Evolutionary conservation across 2,888 invertebrate genomes (phyloP), one percentile per base, ranked within the genome.

Genomic region (Hydropsyche betteni): DNA sequence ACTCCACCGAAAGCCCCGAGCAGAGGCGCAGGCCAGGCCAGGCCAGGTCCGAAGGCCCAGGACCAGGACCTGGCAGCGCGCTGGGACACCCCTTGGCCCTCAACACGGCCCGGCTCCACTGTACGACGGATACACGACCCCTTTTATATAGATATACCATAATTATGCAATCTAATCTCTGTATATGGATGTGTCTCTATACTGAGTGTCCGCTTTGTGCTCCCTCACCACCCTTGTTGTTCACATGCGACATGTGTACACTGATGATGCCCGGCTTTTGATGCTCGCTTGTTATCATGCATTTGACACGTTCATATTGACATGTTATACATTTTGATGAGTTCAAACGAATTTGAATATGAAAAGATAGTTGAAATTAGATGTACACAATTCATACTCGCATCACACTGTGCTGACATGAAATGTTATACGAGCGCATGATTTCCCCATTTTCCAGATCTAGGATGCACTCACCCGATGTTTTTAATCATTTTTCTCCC

Each of bases 1-100:
- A 98, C 86, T 97, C 97, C 50, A 97, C 97, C 79, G 98, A 98
- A 86, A 95, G 95, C 82, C 92, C 94, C 78, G 95, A 96, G 84
- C 85, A 90, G 83, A 88, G 95, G 82, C 90, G 95, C 64, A 90
- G 94, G 74, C 91, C 79, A 7, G 75, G 75, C 4, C 24, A 24
- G 44, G 74, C 68, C n/a, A 72, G 77, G 12, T 69, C 78, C 52
- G 79, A 79, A 5, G 55, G 68, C 61, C 51, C 44, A 5, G 68
- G 68, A 34, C 36, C 74, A 86, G 80, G 85, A 85, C 79, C 76
- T 77, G 38, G 83, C 81, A 77, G 83, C 86, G 79, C 84, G 88
- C 77, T 87, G 88, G 83, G 75, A 72, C 69, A 75, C 76, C 68
- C 72, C 34, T 33, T 72, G 34, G 75, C 70, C 38, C 68, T 72